A percentile compares a stretch with the other conserved stretches of the same genome.
These are phyloP conservation scores for Oreochromis grahami DNA, from an alignment of 2,797 vertebrate genomes.

Conservation along the genomic window DNA sequence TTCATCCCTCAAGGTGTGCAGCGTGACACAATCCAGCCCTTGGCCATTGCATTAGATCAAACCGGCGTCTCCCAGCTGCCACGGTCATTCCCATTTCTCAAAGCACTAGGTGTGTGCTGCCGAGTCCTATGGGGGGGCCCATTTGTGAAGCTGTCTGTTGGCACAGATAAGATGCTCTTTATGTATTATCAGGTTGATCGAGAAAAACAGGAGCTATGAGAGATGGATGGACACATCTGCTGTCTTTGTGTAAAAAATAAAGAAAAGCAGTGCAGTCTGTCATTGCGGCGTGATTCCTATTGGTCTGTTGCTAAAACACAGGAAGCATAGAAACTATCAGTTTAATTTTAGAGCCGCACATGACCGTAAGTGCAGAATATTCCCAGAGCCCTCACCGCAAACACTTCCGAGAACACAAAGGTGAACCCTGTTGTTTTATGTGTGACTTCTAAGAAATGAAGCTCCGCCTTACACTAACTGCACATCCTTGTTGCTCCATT, in stretches of 20 bases:
- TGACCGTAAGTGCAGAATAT: neutral
- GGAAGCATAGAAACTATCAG: neutral
- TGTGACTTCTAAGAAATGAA: neutral
- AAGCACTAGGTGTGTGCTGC: conserved; percentile 57
- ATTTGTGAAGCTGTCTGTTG: conserved; percentile 80
- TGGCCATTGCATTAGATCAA: conserved; percentile 76
- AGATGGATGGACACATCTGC: conserved; percentile 10
- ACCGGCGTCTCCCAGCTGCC: conserved; percentile 65
- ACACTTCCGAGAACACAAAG: neutral
- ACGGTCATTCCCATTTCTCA: conserved; percentile 80
- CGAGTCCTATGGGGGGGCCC: conserved; percentile 62
- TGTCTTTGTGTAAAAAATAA: neutral
- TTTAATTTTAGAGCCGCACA: neutral
- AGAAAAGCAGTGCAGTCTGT: neutral
- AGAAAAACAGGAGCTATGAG: conserved; percentile 65
- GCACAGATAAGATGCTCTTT: conserved; percentile 73
- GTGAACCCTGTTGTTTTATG: neutral
- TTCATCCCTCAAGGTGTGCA: conserved; percentile 77
- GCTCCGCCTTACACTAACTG: conserved; percentile 22
- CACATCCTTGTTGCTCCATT: neutral
- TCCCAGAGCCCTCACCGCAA: neutral
- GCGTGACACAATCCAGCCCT: conserved; percentile 73
- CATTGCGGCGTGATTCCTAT: neutral
- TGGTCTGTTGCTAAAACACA: neutral
- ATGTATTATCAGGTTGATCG: conserved; percentile 72